These are phyloP conservation scores for Spinibarbus caldwelli DNA, from an alignment of 2,797 vertebrate species.

Conservation along the genomic window DNA sequence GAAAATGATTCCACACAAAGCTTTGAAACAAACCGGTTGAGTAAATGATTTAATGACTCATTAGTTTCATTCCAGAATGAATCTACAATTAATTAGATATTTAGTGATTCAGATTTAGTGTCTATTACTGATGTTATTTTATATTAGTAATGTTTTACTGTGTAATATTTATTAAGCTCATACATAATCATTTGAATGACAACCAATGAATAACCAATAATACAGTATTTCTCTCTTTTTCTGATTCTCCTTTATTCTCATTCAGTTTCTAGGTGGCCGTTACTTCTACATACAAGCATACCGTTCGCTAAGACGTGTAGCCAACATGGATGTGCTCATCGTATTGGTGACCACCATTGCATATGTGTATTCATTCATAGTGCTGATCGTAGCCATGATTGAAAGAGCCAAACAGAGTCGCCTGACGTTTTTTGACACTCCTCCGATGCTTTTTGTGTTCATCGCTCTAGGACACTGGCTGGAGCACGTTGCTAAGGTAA, in stretches of 20 bases:
- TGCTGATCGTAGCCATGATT: conserved; percentile 87
- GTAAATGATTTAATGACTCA: not conserved
- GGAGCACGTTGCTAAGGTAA: conserved; percentile 94
- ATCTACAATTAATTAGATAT: not conserved
- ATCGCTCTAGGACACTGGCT: conserved; percentile 95
- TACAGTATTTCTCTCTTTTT: not conserved
- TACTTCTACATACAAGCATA: conserved; percentile 97
- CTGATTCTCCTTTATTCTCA: conserved; percentile 16
- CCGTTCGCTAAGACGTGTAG: conserved; percentile 84
- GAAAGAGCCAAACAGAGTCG: conserved; percentile 89
- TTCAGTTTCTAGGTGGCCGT: conserved; percentile 90
- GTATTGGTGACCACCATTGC: conserved; percentile 91
- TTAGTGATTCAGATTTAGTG: not conserved
- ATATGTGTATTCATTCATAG: conserved; percentile 90
- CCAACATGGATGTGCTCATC: conserved; percentile 98
- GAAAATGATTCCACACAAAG: not conserved
- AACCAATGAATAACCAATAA: not conserved
- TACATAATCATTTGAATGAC: not conserved
- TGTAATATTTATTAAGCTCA: not conserved
- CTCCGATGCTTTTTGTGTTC: conserved; percentile 97
- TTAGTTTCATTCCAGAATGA: not conserved
- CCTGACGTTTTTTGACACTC: conserved; percentile 95
- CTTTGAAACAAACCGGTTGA: not conserved
- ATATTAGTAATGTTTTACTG: not conserved
- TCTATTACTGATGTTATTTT: not conserved